These are phyloP conservation scores for Melanocharis versteri DNA, from an alignment of 2,113 vertebrate species.

Conservation along the genomic window DNA sequence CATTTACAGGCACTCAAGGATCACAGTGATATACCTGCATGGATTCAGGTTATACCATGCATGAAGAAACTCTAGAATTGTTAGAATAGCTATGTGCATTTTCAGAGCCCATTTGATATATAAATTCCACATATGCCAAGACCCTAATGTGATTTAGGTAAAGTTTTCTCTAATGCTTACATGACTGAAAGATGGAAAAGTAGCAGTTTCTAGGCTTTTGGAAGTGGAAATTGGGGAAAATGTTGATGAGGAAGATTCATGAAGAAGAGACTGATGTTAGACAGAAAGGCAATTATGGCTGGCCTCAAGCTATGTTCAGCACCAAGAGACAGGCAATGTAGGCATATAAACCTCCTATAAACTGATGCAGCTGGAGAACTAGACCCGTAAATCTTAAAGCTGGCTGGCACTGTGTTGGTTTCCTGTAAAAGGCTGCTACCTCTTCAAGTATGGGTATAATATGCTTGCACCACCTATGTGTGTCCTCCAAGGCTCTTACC, in stretches of 20 bases:
- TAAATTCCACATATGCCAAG: background rate
- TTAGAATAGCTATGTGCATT: background rate
- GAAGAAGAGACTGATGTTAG: background rate
- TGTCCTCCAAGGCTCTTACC: background rate
- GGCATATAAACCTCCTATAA: background rate
- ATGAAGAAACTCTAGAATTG: background rate
- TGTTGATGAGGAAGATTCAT: background rate
- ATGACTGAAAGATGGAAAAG: background rate
- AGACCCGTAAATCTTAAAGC: background rate
- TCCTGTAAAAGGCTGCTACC: background rate
- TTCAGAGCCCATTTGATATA: background rate
- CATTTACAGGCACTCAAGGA: conserved; percentile 12
- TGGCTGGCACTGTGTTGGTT: background rate
- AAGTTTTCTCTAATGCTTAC: background rate
- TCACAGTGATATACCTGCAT: background rate
- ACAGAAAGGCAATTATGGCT: background rate
- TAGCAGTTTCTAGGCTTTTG: background rate
- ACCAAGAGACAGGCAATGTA: background rate
- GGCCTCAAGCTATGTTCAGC: background rate
- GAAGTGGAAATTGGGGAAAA: background rate
- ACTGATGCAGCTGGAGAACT: background rate
- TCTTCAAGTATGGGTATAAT: background rate
- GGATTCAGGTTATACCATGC: background rate
- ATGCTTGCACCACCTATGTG: background rate
- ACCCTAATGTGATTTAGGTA: background rate